Evolutionary conservation across 2,797 vertebrate species (phyloP).

Genomic region (Uromys caudimaculatus): DNA sequence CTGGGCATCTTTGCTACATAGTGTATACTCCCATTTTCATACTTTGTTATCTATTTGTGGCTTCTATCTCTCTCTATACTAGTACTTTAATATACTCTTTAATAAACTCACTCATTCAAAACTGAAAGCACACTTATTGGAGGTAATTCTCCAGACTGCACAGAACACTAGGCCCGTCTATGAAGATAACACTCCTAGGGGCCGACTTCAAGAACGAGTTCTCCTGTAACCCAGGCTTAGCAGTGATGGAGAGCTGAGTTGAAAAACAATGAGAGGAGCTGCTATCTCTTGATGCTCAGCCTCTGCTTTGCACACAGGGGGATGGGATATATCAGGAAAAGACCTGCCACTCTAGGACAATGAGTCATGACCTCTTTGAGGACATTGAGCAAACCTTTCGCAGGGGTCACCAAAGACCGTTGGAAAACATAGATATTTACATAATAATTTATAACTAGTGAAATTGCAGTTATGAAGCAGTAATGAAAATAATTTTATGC

Average conservation of each 20-base stretch:
- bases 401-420: neutral
- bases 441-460: neutral
- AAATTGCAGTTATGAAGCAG: neutral
- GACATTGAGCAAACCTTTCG: neutral
- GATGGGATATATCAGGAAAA: neutral
- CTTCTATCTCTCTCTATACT: neutral
- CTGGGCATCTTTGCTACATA: neutral
- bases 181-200: neutral
- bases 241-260: neutral
- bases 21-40: neutral
- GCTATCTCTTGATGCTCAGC: neutral
- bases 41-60: neutral
- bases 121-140: neutral
- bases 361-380: neutral
- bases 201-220: neutral
- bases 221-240: neutral
- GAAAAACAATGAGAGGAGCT: neutral
- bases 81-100: neutral
- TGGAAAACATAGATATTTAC: neutral
- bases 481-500: neutral
- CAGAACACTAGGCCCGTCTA: neutral
- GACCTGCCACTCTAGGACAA: neutral
- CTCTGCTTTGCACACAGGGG: neutral
- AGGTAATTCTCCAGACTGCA: neutral
- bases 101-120: neutral